A percentile compares a stretch with the other conserved stretches of the same genome.
Evolutionary conservation across 2,113 vertebrate genomes (phyloP).

Genomic region (Paracanthobrama guichenoti): DNA sequence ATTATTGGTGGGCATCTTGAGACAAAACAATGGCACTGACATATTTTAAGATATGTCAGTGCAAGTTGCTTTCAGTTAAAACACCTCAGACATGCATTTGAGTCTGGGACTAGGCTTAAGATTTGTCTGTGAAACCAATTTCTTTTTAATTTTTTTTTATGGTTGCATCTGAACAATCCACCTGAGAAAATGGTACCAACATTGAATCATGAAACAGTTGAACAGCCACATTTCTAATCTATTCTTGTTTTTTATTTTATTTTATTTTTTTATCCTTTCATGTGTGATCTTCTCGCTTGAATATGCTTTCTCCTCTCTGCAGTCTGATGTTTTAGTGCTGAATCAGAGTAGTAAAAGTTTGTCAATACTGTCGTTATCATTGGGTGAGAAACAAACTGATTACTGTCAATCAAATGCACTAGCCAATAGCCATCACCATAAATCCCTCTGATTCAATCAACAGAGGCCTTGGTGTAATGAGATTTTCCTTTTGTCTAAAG

Average conservation of each 20-base stretch:
- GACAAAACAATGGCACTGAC: too few species aligned
- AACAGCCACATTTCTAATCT: background rate
- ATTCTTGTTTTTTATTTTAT: too few species aligned
- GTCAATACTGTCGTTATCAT: constrained; percentile 50
- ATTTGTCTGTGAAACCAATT: too few species aligned
- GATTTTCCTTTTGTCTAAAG: background rate
- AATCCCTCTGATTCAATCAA: constrained; percentile 36
- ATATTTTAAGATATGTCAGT: too few species aligned
- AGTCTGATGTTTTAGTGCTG: constrained; percentile 10
- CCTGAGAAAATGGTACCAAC: background rate
- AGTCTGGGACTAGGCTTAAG: too few species aligned
- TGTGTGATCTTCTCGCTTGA: background rate
- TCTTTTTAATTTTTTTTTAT: too few species aligned
- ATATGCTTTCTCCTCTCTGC: background rate
- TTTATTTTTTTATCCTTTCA: background rate
- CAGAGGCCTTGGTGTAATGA: constrained; percentile 16
- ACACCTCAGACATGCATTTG: too few species aligned
- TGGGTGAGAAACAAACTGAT: constrained; percentile 50
- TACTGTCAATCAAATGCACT: constrained; percentile 45
- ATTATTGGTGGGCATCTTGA: too few species aligned
- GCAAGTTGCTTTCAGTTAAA: too few species aligned
- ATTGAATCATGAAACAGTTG: background rate
- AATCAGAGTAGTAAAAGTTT: constrained; percentile 31
- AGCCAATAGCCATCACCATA: constrained; percentile 51
- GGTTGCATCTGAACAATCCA: background rate